Evolutionary conservation across 1,140 invertebrate species (phyloP), one percentile per base, ranked within the genome.

Genomic region (Drosophila azteca): DNA sequence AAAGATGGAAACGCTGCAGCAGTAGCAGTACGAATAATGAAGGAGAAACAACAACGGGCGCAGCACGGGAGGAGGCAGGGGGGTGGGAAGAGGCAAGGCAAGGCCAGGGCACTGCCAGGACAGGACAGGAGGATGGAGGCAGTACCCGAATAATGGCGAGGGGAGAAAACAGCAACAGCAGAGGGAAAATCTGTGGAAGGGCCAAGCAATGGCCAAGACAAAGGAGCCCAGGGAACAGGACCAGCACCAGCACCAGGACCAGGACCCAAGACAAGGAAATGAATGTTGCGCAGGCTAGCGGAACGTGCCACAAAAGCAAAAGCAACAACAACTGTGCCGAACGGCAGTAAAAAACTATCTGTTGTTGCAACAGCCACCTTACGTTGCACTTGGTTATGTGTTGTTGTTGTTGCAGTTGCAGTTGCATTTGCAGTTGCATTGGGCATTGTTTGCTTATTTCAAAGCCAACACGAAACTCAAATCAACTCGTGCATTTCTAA

Each of bases 401-500:
- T 29, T 45, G 22, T 43, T 31, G 15, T 29, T 45, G 31, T 15
- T 31, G 41, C 41, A 43, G 55, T 26, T 48, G 43, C 29, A 58
- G 69, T 54, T 67, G 63, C 58, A 82, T 45, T 26, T 48, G 43
- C 29, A 58, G 69, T 54, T 67, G 63, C 58, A 82, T 45, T 74
- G 83, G 79, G 79, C 83, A 88, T 88, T 87, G 82, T 88, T 87
- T 88, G 75, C 76, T 66, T 59, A 74, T 69, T 87, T 68, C 70
- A 76, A 71, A 83, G 68, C 77, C 83, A 88, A 83, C 88, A 88
- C 83, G 83, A 89, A 88, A 88, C 79, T 89, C 61, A 85, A 90
- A 72, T 90, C 85, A 90, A 90, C 87, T 90, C 85, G 85, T 90
- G 85, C 85, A 90, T 90, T 90, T 81, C 79, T 90, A 90, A 90